Conservation (phyloP, 2,113 vertebrate species). For the Oryzias melastigma region DNA sequence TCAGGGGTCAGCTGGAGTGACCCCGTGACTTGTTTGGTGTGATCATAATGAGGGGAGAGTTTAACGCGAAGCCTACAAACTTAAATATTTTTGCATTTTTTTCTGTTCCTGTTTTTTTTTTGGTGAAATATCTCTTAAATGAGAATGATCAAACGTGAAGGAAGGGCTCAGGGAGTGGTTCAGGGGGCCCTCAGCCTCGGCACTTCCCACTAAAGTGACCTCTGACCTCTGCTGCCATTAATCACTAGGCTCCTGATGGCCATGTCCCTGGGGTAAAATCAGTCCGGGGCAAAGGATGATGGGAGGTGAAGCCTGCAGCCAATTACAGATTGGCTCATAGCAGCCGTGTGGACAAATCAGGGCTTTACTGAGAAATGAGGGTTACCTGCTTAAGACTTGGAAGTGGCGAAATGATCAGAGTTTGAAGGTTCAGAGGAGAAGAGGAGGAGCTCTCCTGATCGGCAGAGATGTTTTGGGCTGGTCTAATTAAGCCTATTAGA, state of each 20-base stretch:
- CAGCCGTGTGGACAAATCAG: slow-evolving; percentile 60
- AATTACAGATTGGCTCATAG: slow-evolving; percentile 69
- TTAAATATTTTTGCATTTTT: background rate
- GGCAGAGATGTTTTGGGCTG: slow-evolving; percentile 50
- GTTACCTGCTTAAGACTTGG: slow-evolving; percentile 19
- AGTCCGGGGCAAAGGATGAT: slow-evolving; percentile 77
- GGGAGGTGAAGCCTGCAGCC: slow-evolving; percentile 76
- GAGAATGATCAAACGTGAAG: slow-evolving; percentile 16
- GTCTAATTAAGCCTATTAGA: slow-evolving; percentile 66
- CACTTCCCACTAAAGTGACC: slow-evolving; percentile 74
- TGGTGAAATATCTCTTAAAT: no score
- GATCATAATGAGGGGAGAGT: slow-evolving; percentile 31
- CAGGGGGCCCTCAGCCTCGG: slow-evolving; percentile 59
- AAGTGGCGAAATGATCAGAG: background rate
- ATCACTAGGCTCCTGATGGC: slow-evolving; percentile 80
- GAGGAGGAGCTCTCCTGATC: slow-evolving; percentile 42
- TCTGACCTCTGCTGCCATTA: slow-evolving; percentile 76
- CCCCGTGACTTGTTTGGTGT: slow-evolving; percentile 43
- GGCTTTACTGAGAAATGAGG: slow-evolving; percentile 45
- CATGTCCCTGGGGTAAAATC: slow-evolving; percentile 75
- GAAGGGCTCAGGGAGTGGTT: slow-evolving; percentile 71
- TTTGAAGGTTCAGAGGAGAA: slow-evolving; percentile 1
- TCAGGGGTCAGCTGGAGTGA: slow-evolving; percentile 66
- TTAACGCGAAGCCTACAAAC: background rate
- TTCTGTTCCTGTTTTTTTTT: no score